phyloP scores from a whole-genome alignment of 2,113 vertebrate genomes.

The Silurus asotus region DNA sequence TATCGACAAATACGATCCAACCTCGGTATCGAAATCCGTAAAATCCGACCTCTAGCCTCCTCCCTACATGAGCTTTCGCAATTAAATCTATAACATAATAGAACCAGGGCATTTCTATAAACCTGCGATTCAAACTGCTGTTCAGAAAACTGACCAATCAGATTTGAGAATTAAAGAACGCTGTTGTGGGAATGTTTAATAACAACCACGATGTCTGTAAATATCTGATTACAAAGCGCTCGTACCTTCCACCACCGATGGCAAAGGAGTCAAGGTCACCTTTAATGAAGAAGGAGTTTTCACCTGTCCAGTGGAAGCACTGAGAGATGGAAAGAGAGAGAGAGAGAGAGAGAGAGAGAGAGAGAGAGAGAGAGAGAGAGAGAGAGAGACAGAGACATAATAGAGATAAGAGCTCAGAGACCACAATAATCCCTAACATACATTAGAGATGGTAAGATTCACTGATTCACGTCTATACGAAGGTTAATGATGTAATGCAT shows the following conservation, averaged over 20 bases:
- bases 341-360: background rate
- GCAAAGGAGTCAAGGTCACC: conserved; percentile 78
- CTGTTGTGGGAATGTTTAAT: background rate
- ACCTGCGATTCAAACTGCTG: background rate
- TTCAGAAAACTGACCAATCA: background rate
- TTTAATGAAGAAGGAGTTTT: conserved; percentile 81
- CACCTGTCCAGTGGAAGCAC: conserved; percentile 79
- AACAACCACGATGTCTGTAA: background rate
- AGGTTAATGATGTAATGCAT: too few species aligned
- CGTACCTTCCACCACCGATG: conserved; percentile 78
- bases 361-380: background rate
- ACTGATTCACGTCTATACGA: too few species aligned
- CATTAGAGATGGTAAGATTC: too few species aligned
- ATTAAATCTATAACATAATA: too few species aligned
- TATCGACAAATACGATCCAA: too few species aligned
- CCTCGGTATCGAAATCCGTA: too few species aligned
- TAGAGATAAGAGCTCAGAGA: background rate
- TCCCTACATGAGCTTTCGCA: too few species aligned
- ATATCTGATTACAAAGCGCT: background rate
- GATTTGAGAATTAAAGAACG: background rate
- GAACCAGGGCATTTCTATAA: background rate
- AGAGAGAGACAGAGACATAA: background rate
- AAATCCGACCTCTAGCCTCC: too few species aligned
- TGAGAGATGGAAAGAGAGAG: conserved; percentile 47
- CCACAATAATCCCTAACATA: background rate